Conservation (phyloP, 2,888 invertebrate species). For the Rhaphigaster nebulosa region DNA sequence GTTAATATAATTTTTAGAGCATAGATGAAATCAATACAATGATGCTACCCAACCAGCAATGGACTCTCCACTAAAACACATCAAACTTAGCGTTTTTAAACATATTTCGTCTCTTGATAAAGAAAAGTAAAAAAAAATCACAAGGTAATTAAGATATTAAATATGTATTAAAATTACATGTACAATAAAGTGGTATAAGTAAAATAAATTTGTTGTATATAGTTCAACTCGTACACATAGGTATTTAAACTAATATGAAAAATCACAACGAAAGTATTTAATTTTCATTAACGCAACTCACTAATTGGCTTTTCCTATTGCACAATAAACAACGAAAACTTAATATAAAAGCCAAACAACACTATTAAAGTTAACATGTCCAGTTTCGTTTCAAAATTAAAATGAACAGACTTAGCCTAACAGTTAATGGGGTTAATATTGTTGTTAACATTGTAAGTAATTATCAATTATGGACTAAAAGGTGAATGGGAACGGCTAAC, state of each 20-base stretch:
- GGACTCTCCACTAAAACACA: not conserved
- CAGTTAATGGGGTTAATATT: not conserved
- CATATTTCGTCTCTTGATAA: not conserved
- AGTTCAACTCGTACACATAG: too few relatives aligned
- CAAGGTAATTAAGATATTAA: too few relatives aligned
- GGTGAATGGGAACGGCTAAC: slow-evolving; percentile 35
- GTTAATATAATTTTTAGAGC: not conserved
- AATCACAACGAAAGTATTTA: not conserved
- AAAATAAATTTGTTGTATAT: too few relatives aligned
- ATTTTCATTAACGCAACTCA: not conserved
- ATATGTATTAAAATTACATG: too few relatives aligned
- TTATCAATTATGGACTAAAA: slow-evolving; percentile 2
- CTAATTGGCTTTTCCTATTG: not conserved
- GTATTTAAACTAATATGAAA: too few relatives aligned
- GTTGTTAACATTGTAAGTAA: not conserved
- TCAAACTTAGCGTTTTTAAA: not conserved
- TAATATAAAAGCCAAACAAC: not conserved
- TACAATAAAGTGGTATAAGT: too few relatives aligned
- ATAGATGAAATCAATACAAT: not conserved
- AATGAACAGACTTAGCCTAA: not conserved
- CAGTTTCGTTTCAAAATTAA: not conserved
- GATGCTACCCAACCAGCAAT: not conserved
- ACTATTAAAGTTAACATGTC: not conserved
- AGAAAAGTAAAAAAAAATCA: not conserved
- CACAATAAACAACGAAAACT: not conserved